Percentiles rank a stretch among this genome's conserved stretches.
Conservation (phyloP, 2,113 vertebrate species). For the Salvelinus sp. region DNA sequence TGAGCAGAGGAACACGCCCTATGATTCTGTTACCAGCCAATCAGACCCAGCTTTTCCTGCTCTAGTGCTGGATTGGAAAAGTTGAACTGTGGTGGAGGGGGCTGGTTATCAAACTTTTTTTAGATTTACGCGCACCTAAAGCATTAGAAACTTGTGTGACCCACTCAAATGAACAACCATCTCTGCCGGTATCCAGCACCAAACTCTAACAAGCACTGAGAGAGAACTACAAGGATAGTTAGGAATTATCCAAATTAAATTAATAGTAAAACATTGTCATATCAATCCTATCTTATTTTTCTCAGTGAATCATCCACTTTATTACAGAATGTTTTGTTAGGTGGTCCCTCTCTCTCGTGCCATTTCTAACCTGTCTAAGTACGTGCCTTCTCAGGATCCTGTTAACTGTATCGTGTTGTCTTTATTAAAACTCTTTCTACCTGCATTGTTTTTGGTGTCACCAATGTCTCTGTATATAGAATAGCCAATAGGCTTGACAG, state of each 20-base stretch:
- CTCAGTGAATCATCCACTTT: background rate
- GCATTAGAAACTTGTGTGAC: too few species aligned
- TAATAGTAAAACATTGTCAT: too few species aligned
- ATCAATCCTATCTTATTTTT: background rate
- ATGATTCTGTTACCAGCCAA: background rate
- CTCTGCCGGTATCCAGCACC: too few species aligned
- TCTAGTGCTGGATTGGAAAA: too few species aligned
- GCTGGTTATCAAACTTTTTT: too few species aligned
- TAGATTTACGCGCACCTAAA: too few species aligned
- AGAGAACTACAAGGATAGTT: too few species aligned
- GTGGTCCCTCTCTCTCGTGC: too few species aligned
- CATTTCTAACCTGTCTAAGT: background rate
- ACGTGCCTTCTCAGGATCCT: background rate
- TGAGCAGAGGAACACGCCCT: background rate
- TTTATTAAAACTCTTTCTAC: slow-evolving; percentile 32
- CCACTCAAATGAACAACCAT: too few species aligned
- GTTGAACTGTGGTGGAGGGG: too few species aligned
- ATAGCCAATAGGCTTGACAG: background rate
- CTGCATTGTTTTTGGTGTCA: slow-evolving; percentile 1
- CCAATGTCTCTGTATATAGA: background rate
- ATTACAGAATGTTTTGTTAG: background rate
- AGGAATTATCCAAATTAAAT: too few species aligned
- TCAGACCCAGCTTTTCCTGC: background rate
- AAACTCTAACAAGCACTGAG: too few species aligned
- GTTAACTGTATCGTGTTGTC: slow-evolving; percentile 6